A percentile compares a stretch with the other conserved stretches of the same genome.
Evolutionary conservation across 2,797 vertebrate species (phyloP).

Genomic region (Antennarius maculatus): DNA sequence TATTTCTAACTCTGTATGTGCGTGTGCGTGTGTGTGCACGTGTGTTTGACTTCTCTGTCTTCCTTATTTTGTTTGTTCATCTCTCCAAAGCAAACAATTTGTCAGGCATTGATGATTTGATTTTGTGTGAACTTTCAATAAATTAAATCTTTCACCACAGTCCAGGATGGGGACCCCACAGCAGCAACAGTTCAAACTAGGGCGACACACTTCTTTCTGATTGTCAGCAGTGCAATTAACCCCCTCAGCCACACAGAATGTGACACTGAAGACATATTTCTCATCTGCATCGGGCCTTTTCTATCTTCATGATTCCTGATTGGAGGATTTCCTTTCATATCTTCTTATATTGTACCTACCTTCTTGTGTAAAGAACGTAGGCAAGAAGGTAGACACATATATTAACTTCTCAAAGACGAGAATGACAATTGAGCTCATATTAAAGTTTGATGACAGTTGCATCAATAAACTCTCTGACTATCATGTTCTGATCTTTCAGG

Average conservation of each 20-base stretch:
- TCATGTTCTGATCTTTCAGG: too few relatives aligned
- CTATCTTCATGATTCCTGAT: not conserved
- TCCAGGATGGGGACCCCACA: slow-evolving; percentile 5
- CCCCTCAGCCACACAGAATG: not conserved
- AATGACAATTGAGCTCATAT: too few relatives aligned
- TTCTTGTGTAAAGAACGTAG: too few relatives aligned
- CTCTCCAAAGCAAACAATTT: slow-evolving; percentile 16
- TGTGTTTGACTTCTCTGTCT: slow-evolving; percentile 2
- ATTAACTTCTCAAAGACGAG: too few relatives aligned
- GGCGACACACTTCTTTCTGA: not conserved
- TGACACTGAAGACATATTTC: not conserved
- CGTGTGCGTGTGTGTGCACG: slow-evolving; percentile 9
- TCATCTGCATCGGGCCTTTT: not conserved
- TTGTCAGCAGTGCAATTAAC: slow-evolving; percentile 11
- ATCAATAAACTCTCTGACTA: too few relatives aligned
- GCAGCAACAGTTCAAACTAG: not conserved
- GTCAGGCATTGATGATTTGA: slow-evolving; percentile 13
- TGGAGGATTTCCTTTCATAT: too few relatives aligned
- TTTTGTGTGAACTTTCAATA: slow-evolving; percentile 2
- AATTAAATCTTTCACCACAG: not conserved
- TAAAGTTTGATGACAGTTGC: too few relatives aligned
- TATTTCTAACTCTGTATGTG: slow-evolving; percentile 34
- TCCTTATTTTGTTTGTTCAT: slow-evolving; percentile 22
- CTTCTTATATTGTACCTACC: too few relatives aligned
- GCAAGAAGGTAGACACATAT: too few relatives aligned